These are phyloP conservation scores for Himalopsyche kuldschensis DNA, from an alignment of 2,888 invertebrate genomes.

Conservation along the genomic window DNA sequence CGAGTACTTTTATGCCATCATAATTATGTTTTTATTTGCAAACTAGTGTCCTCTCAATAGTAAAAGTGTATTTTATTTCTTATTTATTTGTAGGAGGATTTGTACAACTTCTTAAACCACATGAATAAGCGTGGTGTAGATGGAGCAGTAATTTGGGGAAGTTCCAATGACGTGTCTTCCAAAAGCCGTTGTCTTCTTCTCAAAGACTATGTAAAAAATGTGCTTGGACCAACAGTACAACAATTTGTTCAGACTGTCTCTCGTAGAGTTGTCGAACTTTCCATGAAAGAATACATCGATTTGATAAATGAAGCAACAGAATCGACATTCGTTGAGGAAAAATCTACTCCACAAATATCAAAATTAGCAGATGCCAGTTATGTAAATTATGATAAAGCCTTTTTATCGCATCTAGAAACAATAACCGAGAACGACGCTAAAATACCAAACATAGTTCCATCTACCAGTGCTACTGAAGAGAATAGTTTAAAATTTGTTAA, in stretches of 20 bases:
- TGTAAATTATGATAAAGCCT: neutral
- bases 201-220: slow-evolving; percentile 60
- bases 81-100: slow-evolving; percentile 56
- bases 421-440: neutral
- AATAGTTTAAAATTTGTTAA: no score
- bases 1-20: no score
- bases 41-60: no score
- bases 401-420: neutral
- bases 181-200: slow-evolving; percentile 64
- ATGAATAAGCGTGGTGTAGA: slow-evolving; percentile 62
- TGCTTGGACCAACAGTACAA: slow-evolving; percentile 63
- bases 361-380: neutral
- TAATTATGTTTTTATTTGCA: no score
- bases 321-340: neutral
- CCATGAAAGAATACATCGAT: neutral
- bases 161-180: slow-evolving; percentile 70
- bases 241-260: slow-evolving; percentile 42
- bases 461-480: no score
- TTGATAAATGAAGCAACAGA: neutral
- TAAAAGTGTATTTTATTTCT: no score
- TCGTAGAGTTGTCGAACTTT: neutral
- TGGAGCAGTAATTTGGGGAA: slow-evolving; percentile 77
- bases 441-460: neutral
- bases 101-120: slow-evolving; percentile 57
- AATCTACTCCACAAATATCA: neutral